Evolutionary conservation across 1,140 invertebrate species (phyloP).

Genomic region (Apis florea): DNA sequence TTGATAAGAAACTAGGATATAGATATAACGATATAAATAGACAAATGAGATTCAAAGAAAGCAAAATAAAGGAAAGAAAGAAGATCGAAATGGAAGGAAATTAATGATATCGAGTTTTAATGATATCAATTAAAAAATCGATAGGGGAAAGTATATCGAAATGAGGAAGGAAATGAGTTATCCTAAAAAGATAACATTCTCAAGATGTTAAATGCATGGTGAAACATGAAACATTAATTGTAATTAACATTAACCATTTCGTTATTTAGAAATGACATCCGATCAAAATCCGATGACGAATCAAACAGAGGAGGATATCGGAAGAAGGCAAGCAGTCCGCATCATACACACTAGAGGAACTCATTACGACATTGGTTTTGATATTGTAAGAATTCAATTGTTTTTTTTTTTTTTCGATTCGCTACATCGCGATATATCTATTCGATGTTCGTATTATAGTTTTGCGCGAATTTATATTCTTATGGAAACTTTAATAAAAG

Average conservation of each 20-base stretch:
- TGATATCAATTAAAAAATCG: neutral
- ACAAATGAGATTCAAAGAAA: neutral
- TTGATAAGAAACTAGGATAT: too few species aligned
- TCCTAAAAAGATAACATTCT: neutral
- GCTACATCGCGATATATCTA: neutral
- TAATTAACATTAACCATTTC: neutral
- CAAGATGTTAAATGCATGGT: neutral
- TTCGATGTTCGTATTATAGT: too few species aligned
- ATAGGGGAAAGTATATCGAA: neutral
- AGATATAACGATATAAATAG: too few species aligned
- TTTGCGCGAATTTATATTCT: neutral
- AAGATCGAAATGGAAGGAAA: neutral
- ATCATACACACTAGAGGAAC: constrained; percentile 89
- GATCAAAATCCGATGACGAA: neutral
- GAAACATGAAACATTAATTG: neutral
- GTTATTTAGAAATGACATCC: neutral
- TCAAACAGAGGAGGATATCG: neutral
- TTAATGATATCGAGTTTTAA: neutral
- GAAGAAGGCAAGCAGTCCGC: constrained; percentile 85
- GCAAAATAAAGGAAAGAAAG: neutral
- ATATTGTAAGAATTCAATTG: constrained; percentile 85
- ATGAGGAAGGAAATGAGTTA: neutral
- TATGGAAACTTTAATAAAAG: neutral
- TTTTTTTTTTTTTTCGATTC: neutral
- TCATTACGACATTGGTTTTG: constrained; percentile 92